Percentiles rank a stretch among this genome's conserved stretches.
phyloP scores from a whole-genome alignment of 2,888 invertebrate species.

The Dolichopus griseipennis region DNA sequence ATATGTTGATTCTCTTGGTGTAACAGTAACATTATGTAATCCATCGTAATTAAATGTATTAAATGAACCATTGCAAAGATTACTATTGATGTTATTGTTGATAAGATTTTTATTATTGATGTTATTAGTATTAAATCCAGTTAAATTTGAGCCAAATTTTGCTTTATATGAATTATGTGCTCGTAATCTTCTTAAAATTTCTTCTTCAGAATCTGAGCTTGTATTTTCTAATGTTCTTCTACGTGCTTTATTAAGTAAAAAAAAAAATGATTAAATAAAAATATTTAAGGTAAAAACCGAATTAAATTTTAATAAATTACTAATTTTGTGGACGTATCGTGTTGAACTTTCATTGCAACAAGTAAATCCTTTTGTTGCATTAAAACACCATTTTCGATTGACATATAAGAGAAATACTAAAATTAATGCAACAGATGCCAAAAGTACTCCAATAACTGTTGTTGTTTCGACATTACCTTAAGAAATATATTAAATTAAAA shows the following conservation, averaged over 20 bases:
- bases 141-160: slow-evolving; percentile 30
- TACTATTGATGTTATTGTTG: slow-evolving; percentile 33
- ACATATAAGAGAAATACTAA: slow-evolving; percentile 80
- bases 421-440: slow-evolving; percentile 71
- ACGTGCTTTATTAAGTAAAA: slow-evolving; percentile 29
- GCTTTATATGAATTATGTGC: slow-evolving; percentile 44
- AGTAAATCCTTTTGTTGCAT: slow-evolving; percentile 50
- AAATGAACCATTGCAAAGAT: slow-evolving; percentile 29
- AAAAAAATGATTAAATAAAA: slow-evolving; percentile 8
- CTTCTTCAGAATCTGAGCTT: slow-evolving; percentile 69
- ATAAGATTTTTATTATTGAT: slow-evolving; percentile 28
- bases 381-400: slow-evolving; percentile 66
- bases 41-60: slow-evolving; percentile 32
- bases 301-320: slow-evolving; percentile 29
- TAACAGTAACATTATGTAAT: slow-evolving; percentile 39
- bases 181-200: slow-evolving; percentile 51
- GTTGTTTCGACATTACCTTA: slow-evolving; percentile 65
- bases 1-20: slow-evolving; percentile 33
- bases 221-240: slow-evolving; percentile 42
- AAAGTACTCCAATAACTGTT: slow-evolving; percentile 79
- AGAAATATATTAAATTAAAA: slow-evolving; percentile 11
- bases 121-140: slow-evolving; percentile 31
- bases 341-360: slow-evolving; percentile 52
- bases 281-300: neutral
- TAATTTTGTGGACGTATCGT: slow-evolving; percentile 41